Base-by-base conservation (phyloP, 2,113 vertebrate genomes). In the Chaetura pelagica region DNA sequence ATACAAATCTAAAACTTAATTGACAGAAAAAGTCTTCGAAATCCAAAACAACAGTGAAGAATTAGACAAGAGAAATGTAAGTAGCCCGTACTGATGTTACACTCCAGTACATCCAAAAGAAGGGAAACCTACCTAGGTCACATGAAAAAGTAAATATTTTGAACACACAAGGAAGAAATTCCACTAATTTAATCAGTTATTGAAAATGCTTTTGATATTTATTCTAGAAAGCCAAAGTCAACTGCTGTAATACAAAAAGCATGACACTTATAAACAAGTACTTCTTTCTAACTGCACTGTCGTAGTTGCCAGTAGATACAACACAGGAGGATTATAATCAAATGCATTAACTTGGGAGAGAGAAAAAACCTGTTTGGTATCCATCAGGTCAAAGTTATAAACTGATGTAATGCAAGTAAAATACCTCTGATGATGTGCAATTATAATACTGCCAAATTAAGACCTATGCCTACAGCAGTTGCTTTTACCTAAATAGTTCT, bases 381-480 rank as follows among this genome's bases (percentile, higher is more conserved):
- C 72, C 29, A 63, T 82, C 84, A 68, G 59, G 67, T 89, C 84
- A 94, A 92, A 93, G 87, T n/a, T 62, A 77, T 76, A 76, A 95
- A 93, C 84, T 81, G 77, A 95, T 21, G 80, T 30, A 82, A 80
- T 21, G 32, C 75, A 95, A 92, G 77, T 68, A 93, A 82, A 95
- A 83, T 30, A 68, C 24, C 69, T 89, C 79, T 11, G 42, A 73
- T 44, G 67, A 73, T 90, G 59, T 91, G 82, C 57, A 21, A 95
- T 68, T 89, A 46, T 13, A 73, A 90, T 27, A 78, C 1, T 44
- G 78, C 68, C 72, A 84, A 78, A 87, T 92, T 77, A 95, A 82
- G 54, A 67, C 23, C 67, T 86, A 55, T 38, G 54, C 42, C 48
- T 76, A 73, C 48, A 92, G 79, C 49, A 77, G 48, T 69, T 78